Conservation (phyloP, 1,140 invertebrate genomes). For the Holotrichia oblita region DNA sequence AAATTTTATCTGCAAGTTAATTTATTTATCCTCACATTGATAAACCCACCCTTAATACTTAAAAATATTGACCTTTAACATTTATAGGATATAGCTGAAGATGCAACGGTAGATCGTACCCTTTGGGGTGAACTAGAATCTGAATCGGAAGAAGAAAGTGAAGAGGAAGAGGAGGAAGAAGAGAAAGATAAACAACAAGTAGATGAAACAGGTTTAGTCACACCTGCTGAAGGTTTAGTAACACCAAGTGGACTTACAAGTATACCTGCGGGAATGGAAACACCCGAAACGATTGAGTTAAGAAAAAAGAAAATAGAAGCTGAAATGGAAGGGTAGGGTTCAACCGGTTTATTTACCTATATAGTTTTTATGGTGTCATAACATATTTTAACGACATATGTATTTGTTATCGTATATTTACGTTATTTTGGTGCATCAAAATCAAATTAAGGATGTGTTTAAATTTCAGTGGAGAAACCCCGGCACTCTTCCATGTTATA, state of each 20-base stretch:
- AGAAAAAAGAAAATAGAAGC: constrained; percentile 97
- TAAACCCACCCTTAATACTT: no score
- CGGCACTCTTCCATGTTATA: constrained; percentile 90
- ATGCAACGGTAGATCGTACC: constrained; percentile 91
- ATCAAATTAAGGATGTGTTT: not conserved
- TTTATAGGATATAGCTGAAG: constrained; percentile 73
- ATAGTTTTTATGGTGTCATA: not conserved
- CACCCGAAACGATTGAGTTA: constrained; percentile 97
- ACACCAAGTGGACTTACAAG: constrained; percentile 96
- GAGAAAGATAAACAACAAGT: constrained; percentile 67
- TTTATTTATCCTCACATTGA: no score
- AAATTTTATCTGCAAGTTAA: no score
- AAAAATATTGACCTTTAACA: no score
- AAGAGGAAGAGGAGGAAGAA: constrained; percentile 86
- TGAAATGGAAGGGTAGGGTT: constrained; percentile 90
- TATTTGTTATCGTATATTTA: not conserved
- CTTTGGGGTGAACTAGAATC: constrained; percentile 98
- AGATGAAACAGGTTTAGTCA: constrained; percentile 78
- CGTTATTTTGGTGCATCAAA: no score
- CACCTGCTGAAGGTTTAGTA: constrained; percentile 87
- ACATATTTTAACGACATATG: not conserved
- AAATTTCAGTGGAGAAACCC: constrained; percentile 80
- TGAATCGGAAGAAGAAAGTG: constrained; percentile 91
- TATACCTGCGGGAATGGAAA: constrained; percentile 95
- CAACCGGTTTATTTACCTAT: not conserved